Percentiles rank a stretch among this genome's conserved stretches.
These are phyloP conservation scores for Hypotaenidia philippensis DNA, from an alignment of 2,797 vertebrate species.

Conservation along the genomic window DNA sequence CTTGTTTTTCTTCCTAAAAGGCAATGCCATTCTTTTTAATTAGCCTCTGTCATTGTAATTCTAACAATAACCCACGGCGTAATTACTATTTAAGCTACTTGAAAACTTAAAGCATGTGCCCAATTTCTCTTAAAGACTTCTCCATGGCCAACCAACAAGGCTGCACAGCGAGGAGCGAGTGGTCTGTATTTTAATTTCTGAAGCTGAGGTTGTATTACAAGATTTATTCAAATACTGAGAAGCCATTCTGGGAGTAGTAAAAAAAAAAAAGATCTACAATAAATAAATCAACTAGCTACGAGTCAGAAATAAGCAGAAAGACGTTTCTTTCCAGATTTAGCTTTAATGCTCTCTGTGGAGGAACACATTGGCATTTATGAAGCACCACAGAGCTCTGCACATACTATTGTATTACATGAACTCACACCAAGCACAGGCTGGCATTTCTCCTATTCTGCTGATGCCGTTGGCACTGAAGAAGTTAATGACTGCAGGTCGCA, in stretches of 20 bases:
- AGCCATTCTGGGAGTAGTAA: background rate
- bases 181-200: background rate
- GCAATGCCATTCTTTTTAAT: slow-evolving; percentile 62
- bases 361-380: background rate
- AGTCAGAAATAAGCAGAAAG: background rate
- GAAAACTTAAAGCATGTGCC: slow-evolving; percentile 26
- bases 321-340: slow-evolving; percentile 2
- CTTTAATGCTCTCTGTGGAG: background rate
- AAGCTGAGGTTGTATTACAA: background rate
- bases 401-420: background rate
- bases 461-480: slow-evolving; percentile 1
- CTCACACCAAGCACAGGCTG: background rate
- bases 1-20: slow-evolving; percentile 70
- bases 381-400: background rate
- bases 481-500: background rate
- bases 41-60: slow-evolving; percentile 52
- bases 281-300: slow-evolving; percentile 1
- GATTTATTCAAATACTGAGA: slow-evolving; percentile 5
- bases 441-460: background rate
- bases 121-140: slow-evolving; percentile 11
- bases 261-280: background rate
- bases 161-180: background rate
- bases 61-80: background rate
- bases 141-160: background rate
- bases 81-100: slow-evolving; percentile 57